Evolutionary conservation across 2,113 vertebrate genomes (phyloP), one percentile per base, ranked within the genome.

Genomic region (Hippolais icterina): DNA sequence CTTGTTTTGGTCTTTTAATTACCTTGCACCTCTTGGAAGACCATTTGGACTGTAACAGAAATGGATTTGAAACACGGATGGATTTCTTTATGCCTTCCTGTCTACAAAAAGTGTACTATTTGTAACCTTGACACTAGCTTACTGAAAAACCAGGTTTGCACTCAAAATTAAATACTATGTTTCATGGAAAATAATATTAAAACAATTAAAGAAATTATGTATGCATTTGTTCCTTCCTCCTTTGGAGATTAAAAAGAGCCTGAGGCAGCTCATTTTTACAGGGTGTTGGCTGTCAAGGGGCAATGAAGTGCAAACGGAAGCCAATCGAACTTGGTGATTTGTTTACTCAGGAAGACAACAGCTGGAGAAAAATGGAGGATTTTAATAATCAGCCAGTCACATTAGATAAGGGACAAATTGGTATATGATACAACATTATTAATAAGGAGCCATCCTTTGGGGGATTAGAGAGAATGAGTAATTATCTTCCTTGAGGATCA

Each of bases 271-370:
- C 68, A 83, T 97, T 97, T 97, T 96, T 95, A 90, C 42, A 47
- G 81, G 50, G 9, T 52, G 56, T 76, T 96, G 96, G 76, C 96
- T 96, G 96, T 97, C 97, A 97, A 95, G 93, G 97, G 92, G 95
- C 96, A 96, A 93, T 90, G 95, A 97, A 98, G 96, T 98, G 93
- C 94, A 97, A 97, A 97, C 76, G 83, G 94, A 96, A 97, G 90
- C 86, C 96, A 97, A 96, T 22, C 89, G 80, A 97, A 96, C 66
- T 96, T 80, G 92, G 89, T 85, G 78, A 96, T 96, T 96, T 98
- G 93, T 97, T 98, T 97, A 97, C 78, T 76, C 64, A 77, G 53
- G 90, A 97, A 96, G 89, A 94, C 95, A 97, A 96, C 79, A 96
- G 94, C 97, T 97, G 85, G 87, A 97, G 86, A 95, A 97, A 96